Percentiles rank a stretch among this genome's conserved stretches.
Conservation (phyloP, 64 coral and sea anemone species). For the Dendrophyllia cribrosa region DNA sequence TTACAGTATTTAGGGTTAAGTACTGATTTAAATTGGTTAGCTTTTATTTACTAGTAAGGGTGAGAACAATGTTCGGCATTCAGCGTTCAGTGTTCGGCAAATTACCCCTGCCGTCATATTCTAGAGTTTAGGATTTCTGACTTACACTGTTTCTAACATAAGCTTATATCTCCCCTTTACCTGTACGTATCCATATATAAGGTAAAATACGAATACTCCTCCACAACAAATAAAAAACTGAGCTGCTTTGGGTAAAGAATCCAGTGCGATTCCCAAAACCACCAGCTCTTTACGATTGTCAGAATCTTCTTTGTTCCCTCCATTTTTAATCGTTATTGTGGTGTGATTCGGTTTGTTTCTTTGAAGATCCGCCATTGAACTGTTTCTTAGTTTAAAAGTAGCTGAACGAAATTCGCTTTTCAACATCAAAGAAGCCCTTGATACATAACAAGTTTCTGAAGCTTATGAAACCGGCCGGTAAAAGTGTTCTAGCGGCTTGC, state of each 20-base stretch:
- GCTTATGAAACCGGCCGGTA: neutral
- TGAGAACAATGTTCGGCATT: too few species aligned
- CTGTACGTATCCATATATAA: conserved; percentile 98
- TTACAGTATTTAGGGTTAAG: too few species aligned
- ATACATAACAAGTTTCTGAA: too few species aligned
- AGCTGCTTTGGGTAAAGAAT: conserved; percentile 65
- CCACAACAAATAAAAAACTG: conserved; percentile 90
- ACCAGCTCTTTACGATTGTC: conserved; percentile 31
- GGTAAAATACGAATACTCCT: conserved; percentile 95
- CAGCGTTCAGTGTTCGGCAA: too few species aligned
- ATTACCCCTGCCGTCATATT: too few species aligned
- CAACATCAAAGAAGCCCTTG: neutral
- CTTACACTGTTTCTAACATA: too few species aligned
- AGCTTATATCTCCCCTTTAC: conserved; percentile 14
- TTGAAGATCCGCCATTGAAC: conserved; percentile 17
- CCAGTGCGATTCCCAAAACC: conserved; percentile 73
- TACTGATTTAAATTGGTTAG: too few species aligned
- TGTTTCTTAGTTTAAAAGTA: conserved; percentile 24
- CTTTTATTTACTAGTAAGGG: too few species aligned
- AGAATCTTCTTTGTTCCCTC: neutral
- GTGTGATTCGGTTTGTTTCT: neutral
- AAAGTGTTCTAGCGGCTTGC: too few species aligned
- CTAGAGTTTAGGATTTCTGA: too few species aligned
- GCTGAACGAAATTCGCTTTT: conserved; percentile 11
- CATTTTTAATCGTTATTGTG: conserved; percentile 15